Evolutionary conservation across 2,888 invertebrate genomes (phyloP), one percentile per base, ranked within the genome.

Genomic region (Conus canariensis): DNA sequence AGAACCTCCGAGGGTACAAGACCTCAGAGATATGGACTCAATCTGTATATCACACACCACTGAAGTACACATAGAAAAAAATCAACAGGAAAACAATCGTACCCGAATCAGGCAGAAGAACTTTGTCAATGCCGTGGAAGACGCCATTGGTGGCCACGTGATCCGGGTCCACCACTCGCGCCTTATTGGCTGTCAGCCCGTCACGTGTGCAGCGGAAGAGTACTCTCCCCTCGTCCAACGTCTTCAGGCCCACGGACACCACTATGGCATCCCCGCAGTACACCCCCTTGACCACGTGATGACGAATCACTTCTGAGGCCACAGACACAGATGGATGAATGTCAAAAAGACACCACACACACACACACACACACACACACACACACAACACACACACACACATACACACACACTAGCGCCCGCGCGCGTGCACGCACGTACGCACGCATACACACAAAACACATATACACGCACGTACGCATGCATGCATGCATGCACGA

Each of bases 41-140:
- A 4, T 45, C 45, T 45, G 45, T 45, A 45, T 4, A 2, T 2
- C 30, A 30, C 30, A 30, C 30, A 3, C 45, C 45, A 45, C 45
- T 45, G 45, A 45, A 4, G 45, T 45, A 45, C 3, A 45, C 45
- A 45, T 45, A 45, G 2, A 45, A 45, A 45, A 45, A 45, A 45
- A 45, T 45, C 45, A 45, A 1, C 1, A 45, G 45, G 2, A 45
- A 45, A 45, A 45, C 4, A 45, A 45, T 45, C 45, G 45, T 92
- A 97, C 97, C 96, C 94, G 96, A 94, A 90, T 97, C 96, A 4
- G 97, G 97, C 30, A 97, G 94, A 10, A 97, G 94, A 6, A 97
- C 95, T 91, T 96, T 96, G 90, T 97, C 96, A 22, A 97, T 94
- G 92, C 96, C 95, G 93, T 97, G 97, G 12, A 97, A 95, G 25